Evolutionary conservation across 64 coral and sea anemone genomes (phyloP).

Genomic region (Astreopora myriophthalma): DNA sequence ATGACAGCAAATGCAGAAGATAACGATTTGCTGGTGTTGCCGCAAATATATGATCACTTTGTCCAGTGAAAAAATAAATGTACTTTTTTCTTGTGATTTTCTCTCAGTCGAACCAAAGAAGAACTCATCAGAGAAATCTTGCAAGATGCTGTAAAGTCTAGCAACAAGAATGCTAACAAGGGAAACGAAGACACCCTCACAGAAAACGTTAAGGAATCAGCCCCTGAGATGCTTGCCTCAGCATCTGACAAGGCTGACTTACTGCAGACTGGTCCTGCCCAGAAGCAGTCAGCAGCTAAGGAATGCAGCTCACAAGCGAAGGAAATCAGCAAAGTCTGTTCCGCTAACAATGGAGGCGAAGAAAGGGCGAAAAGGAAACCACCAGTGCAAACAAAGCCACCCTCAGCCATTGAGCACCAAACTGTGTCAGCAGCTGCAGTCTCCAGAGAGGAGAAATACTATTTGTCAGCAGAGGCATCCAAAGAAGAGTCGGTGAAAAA

Average conservation of each 20-base stretch:
- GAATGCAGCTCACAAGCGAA: background rate
- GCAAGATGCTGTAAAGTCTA: background rate
- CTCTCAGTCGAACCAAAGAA: background rate
- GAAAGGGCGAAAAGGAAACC: background rate
- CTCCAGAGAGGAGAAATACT: background rate
- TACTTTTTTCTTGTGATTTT: background rate
- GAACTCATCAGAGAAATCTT: background rate
- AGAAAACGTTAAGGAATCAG: background rate
- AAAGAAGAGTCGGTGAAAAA: background rate
- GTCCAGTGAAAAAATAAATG: no score
- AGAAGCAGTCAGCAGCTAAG: background rate
- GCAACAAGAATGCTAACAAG: background rate
- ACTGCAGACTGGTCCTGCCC: background rate
- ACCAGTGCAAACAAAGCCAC: background rate
- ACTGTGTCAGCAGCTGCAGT: background rate
- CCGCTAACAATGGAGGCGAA: background rate
- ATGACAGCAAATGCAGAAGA: no score
- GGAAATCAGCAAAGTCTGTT: background rate
- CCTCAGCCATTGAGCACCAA: background rate
- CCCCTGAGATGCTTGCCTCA: background rate
- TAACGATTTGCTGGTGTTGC: no score
- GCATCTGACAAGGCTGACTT: background rate
- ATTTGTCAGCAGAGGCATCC: background rate
- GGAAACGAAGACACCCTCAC: background rate
- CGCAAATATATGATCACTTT: no score